These are phyloP conservation scores for Scyliorhinus canicula DNA, from an alignment of 2,797 vertebrate species.

Conservation along the genomic window DNA sequence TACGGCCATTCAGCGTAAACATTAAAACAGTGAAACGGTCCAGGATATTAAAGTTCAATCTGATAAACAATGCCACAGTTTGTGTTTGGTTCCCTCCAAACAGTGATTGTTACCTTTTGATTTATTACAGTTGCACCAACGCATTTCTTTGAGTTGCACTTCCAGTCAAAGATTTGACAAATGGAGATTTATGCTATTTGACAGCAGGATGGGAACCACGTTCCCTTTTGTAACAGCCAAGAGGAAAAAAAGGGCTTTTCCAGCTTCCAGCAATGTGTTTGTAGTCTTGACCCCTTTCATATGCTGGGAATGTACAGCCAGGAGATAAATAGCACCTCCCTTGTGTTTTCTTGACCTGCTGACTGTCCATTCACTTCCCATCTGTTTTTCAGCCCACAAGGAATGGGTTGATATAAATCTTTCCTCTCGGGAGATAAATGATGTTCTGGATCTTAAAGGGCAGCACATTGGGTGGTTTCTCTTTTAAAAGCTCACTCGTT, in stretches of 20 bases:
- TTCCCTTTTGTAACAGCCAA: conserved; percentile 61
- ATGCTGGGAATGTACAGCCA: conserved; percentile 54
- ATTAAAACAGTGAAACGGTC: not conserved
- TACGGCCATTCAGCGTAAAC: not conserved
- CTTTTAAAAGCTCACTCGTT: conserved; percentile 39
- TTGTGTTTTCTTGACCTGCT: conserved; percentile 61
- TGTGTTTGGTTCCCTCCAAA: conserved; percentile 28
- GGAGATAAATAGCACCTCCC: conserved; percentile 57
- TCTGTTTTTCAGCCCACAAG: conserved; percentile 65
- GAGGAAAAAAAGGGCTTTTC: conserved; percentile 58
- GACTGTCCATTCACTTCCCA: conserved; percentile 67
- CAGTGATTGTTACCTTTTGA: conserved; percentile 30
- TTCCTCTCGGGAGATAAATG: conserved; percentile 61
- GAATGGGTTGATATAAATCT: conserved; percentile 65
- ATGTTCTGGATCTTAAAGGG: conserved; percentile 52
- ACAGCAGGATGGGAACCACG: conserved; percentile 58
- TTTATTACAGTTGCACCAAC: conserved; percentile 44
- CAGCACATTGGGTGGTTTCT: conserved; percentile 62
- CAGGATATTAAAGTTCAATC: not conserved
- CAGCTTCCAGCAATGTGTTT: conserved; percentile 61
- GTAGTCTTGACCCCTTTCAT: conserved; percentile 68
- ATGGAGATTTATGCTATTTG: conserved; percentile 63
- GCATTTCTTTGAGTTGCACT: conserved; percentile 54
- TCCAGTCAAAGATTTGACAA: conserved; percentile 50
- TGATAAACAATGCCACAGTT: conserved; percentile 33